phyloP scores from a whole-genome alignment of 2,797 vertebrate genomes.

The Anguilla anguilla region DNA sequence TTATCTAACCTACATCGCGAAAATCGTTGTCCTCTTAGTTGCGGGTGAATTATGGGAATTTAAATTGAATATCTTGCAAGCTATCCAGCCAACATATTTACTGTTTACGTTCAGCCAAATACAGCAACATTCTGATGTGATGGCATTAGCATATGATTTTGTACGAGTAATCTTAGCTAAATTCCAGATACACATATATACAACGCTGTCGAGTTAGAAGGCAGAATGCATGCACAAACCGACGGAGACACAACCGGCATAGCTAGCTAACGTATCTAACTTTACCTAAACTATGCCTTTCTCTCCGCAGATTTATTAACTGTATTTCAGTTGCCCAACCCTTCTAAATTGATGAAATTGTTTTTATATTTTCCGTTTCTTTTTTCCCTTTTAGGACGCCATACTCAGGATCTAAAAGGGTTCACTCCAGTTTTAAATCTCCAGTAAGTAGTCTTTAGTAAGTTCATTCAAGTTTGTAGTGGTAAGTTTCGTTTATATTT shows the following conservation, averaged over 20 bases:
- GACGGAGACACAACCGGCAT: not conserved
- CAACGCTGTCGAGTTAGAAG: too few relatives aligned
- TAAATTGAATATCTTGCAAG: too few relatives aligned
- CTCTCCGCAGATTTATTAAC: not conserved
- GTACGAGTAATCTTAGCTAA: too few relatives aligned
- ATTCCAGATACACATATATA: too few relatives aligned
- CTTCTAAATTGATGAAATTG: not conserved
- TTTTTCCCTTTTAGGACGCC: slow-evolving; percentile 48
- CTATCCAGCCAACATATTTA: too few relatives aligned
- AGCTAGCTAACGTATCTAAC: not conserved
- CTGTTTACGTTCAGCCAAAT: too few relatives aligned
- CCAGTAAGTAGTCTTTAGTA: slow-evolving; percentile 64
- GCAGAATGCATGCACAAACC: not conserved
- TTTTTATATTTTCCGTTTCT: not conserved
- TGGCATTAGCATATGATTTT: too few relatives aligned
- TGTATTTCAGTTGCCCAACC: not conserved
- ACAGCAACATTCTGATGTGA: too few relatives aligned
- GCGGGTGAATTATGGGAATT: too few relatives aligned
- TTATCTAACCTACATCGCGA: too few relatives aligned
- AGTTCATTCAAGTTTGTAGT: not conserved
- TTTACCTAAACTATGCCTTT: not conserved
- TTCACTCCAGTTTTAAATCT: slow-evolving; percentile 66
- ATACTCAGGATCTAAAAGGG: slow-evolving; percentile 46
- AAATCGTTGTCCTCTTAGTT: too few relatives aligned
- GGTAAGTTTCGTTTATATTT: not conserved